Percentiles rank a stretch among this genome's conserved stretches.
Evolutionary conservation across 2,888 invertebrate genomes (phyloP).

Genomic region (Eurois occulta): DNA sequence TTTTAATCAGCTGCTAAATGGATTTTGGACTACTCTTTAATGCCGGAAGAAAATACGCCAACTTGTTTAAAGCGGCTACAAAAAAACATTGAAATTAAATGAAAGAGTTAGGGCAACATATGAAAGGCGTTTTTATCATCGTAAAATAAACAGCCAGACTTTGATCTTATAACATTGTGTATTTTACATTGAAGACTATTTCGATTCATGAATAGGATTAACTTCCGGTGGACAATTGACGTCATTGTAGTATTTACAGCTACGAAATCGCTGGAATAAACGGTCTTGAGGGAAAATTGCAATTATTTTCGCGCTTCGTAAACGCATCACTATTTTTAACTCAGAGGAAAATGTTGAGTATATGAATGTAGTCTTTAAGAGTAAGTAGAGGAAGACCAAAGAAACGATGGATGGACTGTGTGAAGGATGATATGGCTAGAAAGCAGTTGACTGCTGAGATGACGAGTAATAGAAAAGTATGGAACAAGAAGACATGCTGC

Average conservation of each 20-base stretch:
- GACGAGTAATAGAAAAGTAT: too few relatives aligned
- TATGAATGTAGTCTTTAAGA: too few relatives aligned
- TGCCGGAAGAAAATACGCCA: neutral
- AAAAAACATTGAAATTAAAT: neutral
- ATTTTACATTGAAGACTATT: conserved; percentile 30
- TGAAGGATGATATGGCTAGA: too few relatives aligned
- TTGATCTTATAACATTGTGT: conserved; percentile 18
- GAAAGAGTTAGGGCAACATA: neutral
- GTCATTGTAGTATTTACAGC: conserved; percentile 39
- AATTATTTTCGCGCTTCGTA: conserved; percentile 5
- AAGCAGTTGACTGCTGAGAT: too few relatives aligned
- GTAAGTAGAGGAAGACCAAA: too few relatives aligned
- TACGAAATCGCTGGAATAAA: conserved; percentile 8
- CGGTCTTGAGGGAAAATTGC: conserved; percentile 10
- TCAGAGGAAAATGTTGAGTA: too few relatives aligned
- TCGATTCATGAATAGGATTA: conserved; percentile 24
- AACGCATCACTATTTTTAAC: conserved; percentile 27
- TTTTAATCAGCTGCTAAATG: too few relatives aligned
- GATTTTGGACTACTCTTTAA: neutral
- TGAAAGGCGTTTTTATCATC: neutral
- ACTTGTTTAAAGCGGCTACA: neutral
- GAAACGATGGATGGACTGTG: too few relatives aligned
- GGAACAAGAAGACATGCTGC: too few relatives aligned
- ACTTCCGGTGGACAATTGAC: conserved; percentile 39
- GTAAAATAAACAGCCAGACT: conserved; percentile 5